Base-by-base conservation (phyloP, 2,797 vertebrate species). In the Oreochromis grahami region DNA sequence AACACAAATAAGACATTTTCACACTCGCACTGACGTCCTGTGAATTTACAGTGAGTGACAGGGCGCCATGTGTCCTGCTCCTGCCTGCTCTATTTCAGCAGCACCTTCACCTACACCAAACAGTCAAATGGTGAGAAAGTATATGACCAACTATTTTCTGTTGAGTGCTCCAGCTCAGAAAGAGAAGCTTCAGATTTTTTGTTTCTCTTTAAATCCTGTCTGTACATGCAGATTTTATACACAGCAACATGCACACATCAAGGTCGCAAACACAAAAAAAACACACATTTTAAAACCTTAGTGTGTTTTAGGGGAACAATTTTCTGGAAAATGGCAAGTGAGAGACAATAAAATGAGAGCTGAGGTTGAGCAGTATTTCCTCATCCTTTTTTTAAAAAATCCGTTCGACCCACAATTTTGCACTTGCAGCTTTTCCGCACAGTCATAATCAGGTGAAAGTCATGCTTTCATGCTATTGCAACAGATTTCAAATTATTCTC, bases 361-460 rank as follows among this genome's bases (percentile, higher is more conserved):
- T 43, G 68, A 17, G 43, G 43, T 19, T 12, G 6, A 72, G 15
- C 24, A 29, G 41, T 72, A 19, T 72, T 72, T 72, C 41, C 68
- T 72, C 68, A 48, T 48, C 41, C 15, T 41, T 70, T 68, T 43
- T 21, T 1, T 0, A 0, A 1, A 0, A 65, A 38, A 38, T 41
- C 36, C 3, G 0, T 65, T 68, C 34, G 38, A n/a, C 38, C 21
- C 1, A 45, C 15, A 6, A 17, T 72, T 72, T 72, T 48, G 11
- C 68, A 72, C 41, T 72, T 29, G 7, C 15, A 72, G 68, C 68
- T 45, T 72, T 48, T 48, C 41, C 1, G 4, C 43, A 48, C 38
- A 68, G 38, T 43, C 63, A 70, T 43, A 72, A 45, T 72, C 24
- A 48, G 45, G 38, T 3, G 38, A 76, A 21, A 58, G 29, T 11